Conservation (phyloP, 2,797 vertebrate species). For the Agapornis canus region DNA sequence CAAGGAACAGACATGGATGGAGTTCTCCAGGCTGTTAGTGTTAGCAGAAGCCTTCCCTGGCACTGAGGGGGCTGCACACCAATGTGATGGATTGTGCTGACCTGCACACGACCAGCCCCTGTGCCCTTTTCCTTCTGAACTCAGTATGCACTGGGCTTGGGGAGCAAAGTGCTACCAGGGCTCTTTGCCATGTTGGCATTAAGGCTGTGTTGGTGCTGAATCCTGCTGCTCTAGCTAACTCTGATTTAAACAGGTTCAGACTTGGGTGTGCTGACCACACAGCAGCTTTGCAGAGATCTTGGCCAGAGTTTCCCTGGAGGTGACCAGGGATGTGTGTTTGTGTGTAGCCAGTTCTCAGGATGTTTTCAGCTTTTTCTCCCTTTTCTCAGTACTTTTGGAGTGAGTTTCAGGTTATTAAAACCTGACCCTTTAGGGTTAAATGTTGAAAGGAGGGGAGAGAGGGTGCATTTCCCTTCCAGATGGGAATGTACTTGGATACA, state of each 20-base stretch:
- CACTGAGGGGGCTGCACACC: not conserved
- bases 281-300: not conserved
- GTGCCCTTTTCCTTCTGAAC: not conserved
- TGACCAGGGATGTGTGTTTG: not conserved
- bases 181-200: not conserved
- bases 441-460: not conserved
- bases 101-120: not conserved
- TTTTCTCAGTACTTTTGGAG: not conserved
- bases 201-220: not conserved
- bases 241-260: not conserved
- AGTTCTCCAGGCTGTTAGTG: not conserved
- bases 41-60: not conserved
- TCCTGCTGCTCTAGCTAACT: slow-evolving; percentile 5
- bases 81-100: not conserved
- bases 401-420: not conserved
- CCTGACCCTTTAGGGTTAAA: not conserved
- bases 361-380: not conserved
- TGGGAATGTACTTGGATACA: not conserved
- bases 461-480: not conserved
- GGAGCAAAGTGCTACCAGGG: not conserved
- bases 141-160: accelerated
- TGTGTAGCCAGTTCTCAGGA: not conserved
- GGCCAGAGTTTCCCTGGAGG: not conserved
- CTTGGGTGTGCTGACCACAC: not conserved
- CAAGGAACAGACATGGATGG: not conserved